phyloP scores from a whole-genome alignment of 2,113 vertebrate genomes.

The Nothocercus julius region DNA sequence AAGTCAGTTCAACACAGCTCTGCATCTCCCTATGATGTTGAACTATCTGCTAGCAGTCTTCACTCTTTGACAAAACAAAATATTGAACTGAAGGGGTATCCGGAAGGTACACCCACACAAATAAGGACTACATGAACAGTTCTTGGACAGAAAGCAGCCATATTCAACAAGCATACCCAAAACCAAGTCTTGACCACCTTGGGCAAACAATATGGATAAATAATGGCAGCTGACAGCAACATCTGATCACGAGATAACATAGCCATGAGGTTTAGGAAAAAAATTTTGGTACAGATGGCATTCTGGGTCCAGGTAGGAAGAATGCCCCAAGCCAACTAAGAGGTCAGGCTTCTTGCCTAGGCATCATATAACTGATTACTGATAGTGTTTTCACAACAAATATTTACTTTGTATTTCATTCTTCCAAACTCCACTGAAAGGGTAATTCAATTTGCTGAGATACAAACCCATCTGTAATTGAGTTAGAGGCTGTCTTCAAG shows the following conservation, averaged over 20 bases:
- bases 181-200: background rate
- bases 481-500: conserved; percentile 42
- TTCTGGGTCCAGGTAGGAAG: background rate
- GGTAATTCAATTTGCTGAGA: conserved; percentile 40
- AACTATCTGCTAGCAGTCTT: background rate
- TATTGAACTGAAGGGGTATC: background rate
- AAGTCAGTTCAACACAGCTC: background rate
- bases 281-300: background rate
- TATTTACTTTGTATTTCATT: background rate
- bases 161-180: background rate
- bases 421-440: background rate
- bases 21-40: background rate
- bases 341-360: background rate
- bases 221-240: background rate
- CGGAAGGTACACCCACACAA: background rate
- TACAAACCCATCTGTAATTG: conserved; percentile 30
- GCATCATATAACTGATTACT: background rate
- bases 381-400: background rate
- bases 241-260: background rate
- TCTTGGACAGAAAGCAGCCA: background rate
- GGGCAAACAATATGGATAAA: background rate
- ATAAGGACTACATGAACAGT: background rate
- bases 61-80: background rate
- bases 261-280: background rate
- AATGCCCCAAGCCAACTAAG: background rate